Percentiles rank a stretch among this genome's conserved stretches.
phyloP scores from a whole-genome alignment of 2,888 invertebrate species.

The Parthenolecanium corni region DNA sequence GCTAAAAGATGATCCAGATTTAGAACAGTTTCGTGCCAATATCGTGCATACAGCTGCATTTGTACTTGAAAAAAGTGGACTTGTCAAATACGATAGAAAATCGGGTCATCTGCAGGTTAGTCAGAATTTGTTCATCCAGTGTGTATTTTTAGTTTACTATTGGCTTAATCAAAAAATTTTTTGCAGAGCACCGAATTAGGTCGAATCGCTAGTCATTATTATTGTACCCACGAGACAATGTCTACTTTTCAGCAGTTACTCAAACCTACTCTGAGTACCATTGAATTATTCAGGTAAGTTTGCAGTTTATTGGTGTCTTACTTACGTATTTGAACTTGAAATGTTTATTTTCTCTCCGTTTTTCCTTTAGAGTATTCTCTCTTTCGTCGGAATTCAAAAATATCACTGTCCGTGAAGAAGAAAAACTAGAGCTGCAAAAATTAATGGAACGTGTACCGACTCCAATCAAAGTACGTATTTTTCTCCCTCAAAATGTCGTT shows the following conservation, averaged over 20 bases:
- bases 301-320: background rate
- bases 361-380: slow-evolving; percentile 68
- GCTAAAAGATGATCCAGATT: slow-evolving; percentile 64
- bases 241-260: slow-evolving; percentile 89
- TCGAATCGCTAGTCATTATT: slow-evolving; percentile 95
- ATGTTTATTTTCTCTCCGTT: background rate
- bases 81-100: slow-evolving; percentile 89
- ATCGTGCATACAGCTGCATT: slow-evolving; percentile 89
- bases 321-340: background rate
- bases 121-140: slow-evolving; percentile 1
- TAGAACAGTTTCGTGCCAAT: slow-evolving; percentile 87
- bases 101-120: slow-evolving; percentile 63
- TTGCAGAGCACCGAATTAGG: slow-evolving; percentile 83
- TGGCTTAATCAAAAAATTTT: too few species aligned
- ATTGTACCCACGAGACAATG: slow-evolving; percentile 95
- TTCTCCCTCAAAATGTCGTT: background rate
- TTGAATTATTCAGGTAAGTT: slow-evolving; percentile 67
- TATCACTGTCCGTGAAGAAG: slow-evolving; percentile 87
- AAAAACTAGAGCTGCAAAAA: slow-evolving; percentile 91
- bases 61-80: slow-evolving; percentile 81
- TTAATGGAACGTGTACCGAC: slow-evolving; percentile 93
- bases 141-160: too few species aligned
- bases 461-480: slow-evolving; percentile 69
- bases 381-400: slow-evolving; percentile 92
- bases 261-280: slow-evolving; percentile 93